Percentiles rank a stretch among this genome's conserved stretches.
These are phyloP conservation scores for Pangasius djambal DNA, from an alignment of 2,797 vertebrate species.

Conservation along the genomic window DNA sequence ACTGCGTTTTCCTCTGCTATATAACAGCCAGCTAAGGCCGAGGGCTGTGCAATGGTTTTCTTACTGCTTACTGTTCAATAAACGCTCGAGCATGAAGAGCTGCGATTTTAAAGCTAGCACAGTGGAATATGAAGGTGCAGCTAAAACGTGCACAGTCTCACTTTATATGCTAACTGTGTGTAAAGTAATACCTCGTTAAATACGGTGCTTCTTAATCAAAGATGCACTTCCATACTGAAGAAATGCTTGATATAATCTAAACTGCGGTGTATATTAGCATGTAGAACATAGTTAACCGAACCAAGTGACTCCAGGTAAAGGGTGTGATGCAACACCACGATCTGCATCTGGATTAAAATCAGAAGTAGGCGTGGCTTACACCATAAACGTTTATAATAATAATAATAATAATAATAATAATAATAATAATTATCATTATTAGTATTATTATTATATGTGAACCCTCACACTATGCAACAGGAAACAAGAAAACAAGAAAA, in stretches of 20 bases:
- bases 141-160: not conserved
- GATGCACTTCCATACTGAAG: not conserved
- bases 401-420: no score
- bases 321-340: no score
- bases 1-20: slow-evolving; percentile 28
- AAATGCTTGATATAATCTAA: not conserved
- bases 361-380: not conserved
- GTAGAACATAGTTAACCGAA: not conserved
- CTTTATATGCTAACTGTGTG: not conserved
- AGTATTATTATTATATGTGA: not conserved
- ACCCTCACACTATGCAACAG: not conserved
- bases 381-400: no score
- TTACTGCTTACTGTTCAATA: slow-evolving; percentile 39
- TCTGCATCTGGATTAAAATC: no score
- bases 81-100: slow-evolving; percentile 27
- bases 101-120: slow-evolving; percentile 7
- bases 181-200: not conserved
- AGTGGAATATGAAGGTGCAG: slow-evolving; percentile 22
- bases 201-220: not conserved
- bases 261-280: no score
- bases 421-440: no score
- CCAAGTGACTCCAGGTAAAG: not conserved
- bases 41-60: slow-evolving; percentile 23
- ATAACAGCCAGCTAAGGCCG: slow-evolving; percentile 27
- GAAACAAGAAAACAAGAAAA: not conserved